Percentiles rank a stretch among this genome's conserved stretches.
phyloP scores from a whole-genome alignment of 2,113 vertebrate species.

The Hippocampus guttulatus region DNA sequence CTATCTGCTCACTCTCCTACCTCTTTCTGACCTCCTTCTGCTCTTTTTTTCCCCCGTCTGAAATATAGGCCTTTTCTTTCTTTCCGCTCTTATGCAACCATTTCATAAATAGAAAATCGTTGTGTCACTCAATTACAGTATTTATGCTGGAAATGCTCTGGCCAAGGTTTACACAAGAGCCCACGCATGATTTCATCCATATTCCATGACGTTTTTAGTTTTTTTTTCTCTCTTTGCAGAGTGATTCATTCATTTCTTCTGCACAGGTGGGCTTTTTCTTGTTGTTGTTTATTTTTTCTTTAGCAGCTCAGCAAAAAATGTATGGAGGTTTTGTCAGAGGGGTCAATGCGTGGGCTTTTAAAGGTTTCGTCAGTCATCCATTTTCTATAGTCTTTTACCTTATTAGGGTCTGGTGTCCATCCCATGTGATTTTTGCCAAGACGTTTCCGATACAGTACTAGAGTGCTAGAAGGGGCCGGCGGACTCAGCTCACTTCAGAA shows the following conservation, averaged over 20 bases:
- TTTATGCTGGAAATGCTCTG: constrained; percentile 44
- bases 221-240: neutral
- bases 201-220: constrained; percentile 50
- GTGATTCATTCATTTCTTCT: constrained; percentile 51
- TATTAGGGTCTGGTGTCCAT: neutral
- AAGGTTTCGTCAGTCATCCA: neutral
- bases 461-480: no score
- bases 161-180: constrained; percentile 29
- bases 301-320: constrained; percentile 4
- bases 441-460: neutral
- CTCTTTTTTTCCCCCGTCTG: constrained; percentile 8
- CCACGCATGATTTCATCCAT: constrained; percentile 39
- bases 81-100: constrained; percentile 49
- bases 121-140: constrained; percentile 57
- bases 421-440: neutral
- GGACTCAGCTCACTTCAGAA: no score
- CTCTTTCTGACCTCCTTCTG: constrained; percentile 13
- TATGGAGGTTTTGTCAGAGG: neutral
- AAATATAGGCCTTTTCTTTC: constrained; percentile 19
- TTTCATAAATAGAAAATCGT: constrained; percentile 53
- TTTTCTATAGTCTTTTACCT: neutral
- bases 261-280: constrained; percentile 29
- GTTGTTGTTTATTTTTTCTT: constrained; percentile 15
- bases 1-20: neutral
- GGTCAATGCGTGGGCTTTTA: neutral